Base-by-base conservation (phyloP, 2,888 invertebrate species). In the Apamea sordens region DNA sequence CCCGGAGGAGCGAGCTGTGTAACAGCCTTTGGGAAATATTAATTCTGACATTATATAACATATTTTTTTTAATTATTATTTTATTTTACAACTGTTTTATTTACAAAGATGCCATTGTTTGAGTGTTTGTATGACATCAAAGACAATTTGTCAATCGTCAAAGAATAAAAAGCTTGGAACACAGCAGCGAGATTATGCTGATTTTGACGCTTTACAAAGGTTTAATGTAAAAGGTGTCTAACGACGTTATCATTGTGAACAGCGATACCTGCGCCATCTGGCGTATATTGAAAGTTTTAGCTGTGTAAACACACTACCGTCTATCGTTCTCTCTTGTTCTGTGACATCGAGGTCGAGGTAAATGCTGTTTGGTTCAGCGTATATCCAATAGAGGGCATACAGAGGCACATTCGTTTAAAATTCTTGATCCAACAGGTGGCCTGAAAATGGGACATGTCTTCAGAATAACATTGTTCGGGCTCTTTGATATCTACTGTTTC, bases 11-110 rank as follows among this genome's bases (percentile, higher is more conserved):
- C 96, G 93, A 1, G 95, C 88, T 2, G 94, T 96, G 85, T 94
- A 96, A 82, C 94, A 95, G 78, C 92, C 94, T 86, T 94, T 95
- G 80, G 95, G 94, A 80, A 95, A 96, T 84, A 91, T 86, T 64
- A 79, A 64, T 36, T 93, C 92, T 4, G 95, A 93, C 96, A 95
- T 95, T 24, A 72, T 86, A 71, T 50, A 65, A 67, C 71, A 71
- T 77, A n/a, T 64, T 83, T 81, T 61, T 44, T 0, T 0, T 21
- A 44, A 18, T 32, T 24, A 53, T 61, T 50, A 13, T 24, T 65
- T 63, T 44, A 18, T 10, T 11, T 65, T 68, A 28, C 21, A 69
- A 2, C 28, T 28, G 50, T 64, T 64, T 47, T 59, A 47, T 56
- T 73, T 81, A 73, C 28, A 28, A 64, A 41, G 18, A 15, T 36